phyloP scores from a whole-genome alignment of 1,140 invertebrate genomes.

The Diorhabda elongata region DNA sequence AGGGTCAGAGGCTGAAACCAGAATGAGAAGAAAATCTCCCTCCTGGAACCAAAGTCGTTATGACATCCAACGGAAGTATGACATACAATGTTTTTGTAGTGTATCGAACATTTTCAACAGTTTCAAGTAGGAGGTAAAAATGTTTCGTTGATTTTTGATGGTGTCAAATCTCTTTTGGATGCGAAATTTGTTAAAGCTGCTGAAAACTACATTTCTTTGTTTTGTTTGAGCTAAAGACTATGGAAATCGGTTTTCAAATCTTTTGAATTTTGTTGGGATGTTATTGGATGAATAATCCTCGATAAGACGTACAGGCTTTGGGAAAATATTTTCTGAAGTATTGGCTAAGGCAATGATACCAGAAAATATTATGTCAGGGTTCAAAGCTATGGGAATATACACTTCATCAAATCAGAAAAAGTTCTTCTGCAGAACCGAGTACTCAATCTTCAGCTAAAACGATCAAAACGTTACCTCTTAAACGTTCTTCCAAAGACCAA shows the following conservation, averaged over 20 bases:
- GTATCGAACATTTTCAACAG: conserved; percentile 40
- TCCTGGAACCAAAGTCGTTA: conserved; percentile 33
- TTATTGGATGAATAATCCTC: conserved; percentile 8
- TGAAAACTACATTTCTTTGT: conserved; percentile 41
- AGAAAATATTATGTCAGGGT: not conserved
- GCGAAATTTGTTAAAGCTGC: conserved; percentile 35
- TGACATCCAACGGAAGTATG: conserved; percentile 40
- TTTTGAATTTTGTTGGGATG: conserved; percentile 20
- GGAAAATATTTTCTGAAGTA: conserved; percentile 7
- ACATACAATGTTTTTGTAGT: conserved; percentile 40
- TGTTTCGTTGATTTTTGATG: conserved; percentile 45
- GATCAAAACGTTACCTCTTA: not conserved
- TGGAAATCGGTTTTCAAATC: conserved; percentile 24
- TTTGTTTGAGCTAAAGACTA: conserved; percentile 34
- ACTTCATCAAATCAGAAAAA: not conserved
- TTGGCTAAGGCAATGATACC: not conserved
- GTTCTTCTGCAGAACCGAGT: not conserved
- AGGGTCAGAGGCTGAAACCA: conserved; percentile 39
- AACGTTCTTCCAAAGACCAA: not conserved
- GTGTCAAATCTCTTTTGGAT: conserved; percentile 42
- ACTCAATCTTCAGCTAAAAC: not conserved
- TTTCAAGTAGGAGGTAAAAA: conserved; percentile 34
- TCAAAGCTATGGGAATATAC: not conserved
- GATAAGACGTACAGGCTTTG: conserved; percentile 9
- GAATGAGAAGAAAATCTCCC: conserved; percentile 22